Evolutionary conservation across 2,113 vertebrate species (phyloP).

Genomic region (Entelurus aequoreus): DNA sequence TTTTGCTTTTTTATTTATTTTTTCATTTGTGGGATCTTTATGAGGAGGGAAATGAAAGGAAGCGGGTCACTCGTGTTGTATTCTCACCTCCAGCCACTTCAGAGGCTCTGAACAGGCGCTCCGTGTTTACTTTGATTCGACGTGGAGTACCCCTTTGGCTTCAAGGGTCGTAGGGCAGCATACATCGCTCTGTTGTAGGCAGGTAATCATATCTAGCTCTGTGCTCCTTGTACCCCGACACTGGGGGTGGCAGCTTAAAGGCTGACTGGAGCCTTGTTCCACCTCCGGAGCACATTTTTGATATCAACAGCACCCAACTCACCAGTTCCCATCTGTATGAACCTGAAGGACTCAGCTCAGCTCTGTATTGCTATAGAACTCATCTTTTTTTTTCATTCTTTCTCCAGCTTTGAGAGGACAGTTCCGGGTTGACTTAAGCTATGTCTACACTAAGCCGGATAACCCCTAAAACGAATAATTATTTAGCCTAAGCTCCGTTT

Average conservation of each 20-base stretch:
- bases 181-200: slow-evolving; percentile 70
- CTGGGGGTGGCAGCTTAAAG: slow-evolving; percentile 63
- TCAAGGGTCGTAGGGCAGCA: slow-evolving; percentile 68
- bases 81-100: slow-evolving; percentile 67
- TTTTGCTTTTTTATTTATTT: slow-evolving; percentile 52
- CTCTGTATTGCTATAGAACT: slow-evolving; percentile 43
- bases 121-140: slow-evolving; percentile 78
- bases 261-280: slow-evolving; percentile 54
- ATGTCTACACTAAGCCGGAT: too few relatives aligned
- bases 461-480: too few relatives aligned
- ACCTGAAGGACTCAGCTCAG: slow-evolving; percentile 27
- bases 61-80: slow-evolving; percentile 62
- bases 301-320: slow-evolving; percentile 30
- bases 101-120: slow-evolving; percentile 62
- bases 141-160: slow-evolving; percentile 60
- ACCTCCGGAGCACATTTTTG: slow-evolving; percentile 42
- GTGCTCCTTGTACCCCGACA: slow-evolving; percentile 62
- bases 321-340: slow-evolving; percentile 17
- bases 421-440: slow-evolving; percentile 38
- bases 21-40: slow-evolving; percentile 76
- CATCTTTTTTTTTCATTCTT: slow-evolving; percentile 35
- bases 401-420: slow-evolving; percentile 48
- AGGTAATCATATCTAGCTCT: slow-evolving; percentile 74
- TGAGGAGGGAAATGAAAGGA: slow-evolving; percentile 76
- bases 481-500: too few relatives aligned